phyloP scores from a whole-genome alignment of 2,113 vertebrate genomes.

The Galemys pyrenaicus region DNA sequence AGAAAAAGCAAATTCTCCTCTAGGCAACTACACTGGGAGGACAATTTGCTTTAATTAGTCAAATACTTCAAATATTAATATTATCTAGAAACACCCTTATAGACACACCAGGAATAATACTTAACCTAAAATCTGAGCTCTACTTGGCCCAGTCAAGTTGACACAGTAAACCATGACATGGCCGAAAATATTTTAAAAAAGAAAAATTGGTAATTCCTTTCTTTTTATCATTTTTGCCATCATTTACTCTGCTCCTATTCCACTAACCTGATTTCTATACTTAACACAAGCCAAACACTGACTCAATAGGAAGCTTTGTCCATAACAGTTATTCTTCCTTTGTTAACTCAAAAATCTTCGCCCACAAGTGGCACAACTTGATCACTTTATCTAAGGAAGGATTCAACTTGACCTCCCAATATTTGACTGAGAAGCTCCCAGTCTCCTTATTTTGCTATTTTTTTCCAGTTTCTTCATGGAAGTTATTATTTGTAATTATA shows the following conservation, averaged over 20 bases:
- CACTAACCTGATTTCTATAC: not conserved
- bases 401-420: not conserved
- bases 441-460: not conserved
- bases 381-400: not conserved
- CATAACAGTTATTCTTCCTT: not conserved
- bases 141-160: not conserved
- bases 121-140: not conserved
- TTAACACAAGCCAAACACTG: not conserved
- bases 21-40: fast-evolving
- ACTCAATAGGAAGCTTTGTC: not conserved
- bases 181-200: not conserved
- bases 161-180: not conserved
- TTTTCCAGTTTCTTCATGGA: not conserved
- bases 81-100: not conserved
- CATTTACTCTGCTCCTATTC: not conserved
- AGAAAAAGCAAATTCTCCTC: not conserved
- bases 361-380: not conserved
- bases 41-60: not conserved
- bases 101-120: not conserved
- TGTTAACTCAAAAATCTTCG: not conserved
- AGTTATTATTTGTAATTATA: not conserved
- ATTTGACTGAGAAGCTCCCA: not conserved
- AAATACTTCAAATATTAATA: not conserved
- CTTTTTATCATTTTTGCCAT: not conserved
- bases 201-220: not conserved